Evolutionary conservation across 2,888 invertebrate genomes (phyloP), one percentile per base, ranked within the genome.

Genomic region (Capitulum mitella): DNA sequence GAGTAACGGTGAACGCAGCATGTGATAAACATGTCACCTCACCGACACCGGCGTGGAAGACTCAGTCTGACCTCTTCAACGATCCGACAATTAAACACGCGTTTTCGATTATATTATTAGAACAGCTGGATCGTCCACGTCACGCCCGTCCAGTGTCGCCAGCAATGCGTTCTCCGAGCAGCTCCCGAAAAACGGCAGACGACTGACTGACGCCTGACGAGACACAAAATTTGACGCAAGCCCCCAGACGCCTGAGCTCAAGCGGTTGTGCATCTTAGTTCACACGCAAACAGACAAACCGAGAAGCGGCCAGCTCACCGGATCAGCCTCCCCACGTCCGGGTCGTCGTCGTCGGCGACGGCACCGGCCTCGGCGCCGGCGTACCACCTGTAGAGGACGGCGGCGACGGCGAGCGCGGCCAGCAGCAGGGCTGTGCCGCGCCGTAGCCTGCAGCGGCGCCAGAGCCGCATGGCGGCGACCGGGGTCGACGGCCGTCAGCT

Each of bases 321-420:
- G 16, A 81, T 78, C 10, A 80, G 77, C 32, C 80, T 78, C 78
- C 80, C 79, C 46, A 81, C 80, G 43, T 81, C 81, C 10, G 80
- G 77, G 64, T 81, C 61, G 0, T 78, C 77, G 22, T 81, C 81
- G 51, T 77, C 77, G 14, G 78, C 79, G 22, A 79, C 80, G 48
- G 34, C 48, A 74, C 78, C 75, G n/a, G 77, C 43, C n/a, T 80
- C 80, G 48, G 34, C 48, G 77, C 78, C 75, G n/a, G 77, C 43
- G 79, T 74, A 78, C 51, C 77, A 22, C 40, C 79, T 40, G 74
- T 80, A 37, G 74, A 79, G 32, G n/a, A 80, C 40, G 40, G 78
- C n/a, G 3, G 51, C 78, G 12, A 10, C 19, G 16, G 26, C 40
- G 58, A 54, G 34, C 61, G 34, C 46, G 43, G 37, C 29, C 46